Evolutionary conservation across 2,888 invertebrate genomes (phyloP).

Genomic region (Argyra leucocephala): DNA sequence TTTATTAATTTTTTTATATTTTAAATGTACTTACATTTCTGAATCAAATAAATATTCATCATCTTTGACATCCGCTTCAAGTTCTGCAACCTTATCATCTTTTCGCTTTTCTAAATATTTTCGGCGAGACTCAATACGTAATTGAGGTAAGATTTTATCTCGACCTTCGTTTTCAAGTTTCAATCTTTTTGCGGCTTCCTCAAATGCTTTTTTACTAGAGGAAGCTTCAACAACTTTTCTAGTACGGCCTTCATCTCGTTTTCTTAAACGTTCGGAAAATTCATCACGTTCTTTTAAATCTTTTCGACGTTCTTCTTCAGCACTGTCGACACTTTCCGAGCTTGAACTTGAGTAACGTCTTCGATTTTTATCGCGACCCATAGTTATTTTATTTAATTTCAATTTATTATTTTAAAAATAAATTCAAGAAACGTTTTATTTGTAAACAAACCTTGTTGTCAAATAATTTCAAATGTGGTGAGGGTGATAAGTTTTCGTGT

Average conservation of each 20-base stretch:
- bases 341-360: constrained; percentile 32
- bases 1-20: not conserved
- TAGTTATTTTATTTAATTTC: too few species aligned
- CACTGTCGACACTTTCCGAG: constrained; percentile 52
- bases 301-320: constrained; percentile 66
- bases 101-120: constrained; percentile 93
- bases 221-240: constrained; percentile 62
- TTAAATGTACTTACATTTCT: constrained; percentile 55
- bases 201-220: constrained; percentile 59
- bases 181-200: constrained; percentile 83
- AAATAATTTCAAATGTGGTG: too few species aligned
- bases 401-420: not conserved
- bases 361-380: constrained; percentile 27
- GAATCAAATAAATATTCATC: constrained; percentile 93
- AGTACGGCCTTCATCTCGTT: constrained; percentile 80
- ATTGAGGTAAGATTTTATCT: constrained; percentile 75
- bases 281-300: constrained; percentile 91
- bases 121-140: constrained; percentile 82
- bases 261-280: constrained; percentile 77
- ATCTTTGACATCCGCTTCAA: constrained; percentile 90
- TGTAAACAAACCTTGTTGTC: not conserved
- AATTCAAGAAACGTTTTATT: too few species aligned
- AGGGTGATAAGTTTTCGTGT: too few species aligned
- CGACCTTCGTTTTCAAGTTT: constrained; percentile 79
- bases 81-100: constrained; percentile 88